Evolutionary conservation across 2,888 invertebrate species (phyloP).

Genomic region (Clitarchus hookeri): DNA sequence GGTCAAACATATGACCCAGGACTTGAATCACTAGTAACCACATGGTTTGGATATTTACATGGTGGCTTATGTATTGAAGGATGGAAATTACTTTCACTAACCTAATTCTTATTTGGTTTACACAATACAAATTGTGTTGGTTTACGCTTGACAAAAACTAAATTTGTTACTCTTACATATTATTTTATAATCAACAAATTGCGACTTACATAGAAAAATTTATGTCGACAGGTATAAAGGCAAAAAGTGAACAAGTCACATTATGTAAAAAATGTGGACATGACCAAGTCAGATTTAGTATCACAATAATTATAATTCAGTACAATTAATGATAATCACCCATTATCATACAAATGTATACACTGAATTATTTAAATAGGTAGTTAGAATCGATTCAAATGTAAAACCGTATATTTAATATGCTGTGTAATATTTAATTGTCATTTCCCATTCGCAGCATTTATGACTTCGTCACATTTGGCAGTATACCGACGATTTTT

Average conservation of each 20-base stretch:
- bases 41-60: no score
- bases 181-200: neutral
- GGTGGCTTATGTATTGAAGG: no score
- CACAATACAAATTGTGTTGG: no score
- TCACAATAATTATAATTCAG: neutral
- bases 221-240: neutral
- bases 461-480: no score
- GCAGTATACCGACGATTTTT: neutral
- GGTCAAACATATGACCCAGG: no score
- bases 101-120: neutral
- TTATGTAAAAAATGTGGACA: neutral
- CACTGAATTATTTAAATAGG: no score
- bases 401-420: no score
- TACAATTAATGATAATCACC: neutral
- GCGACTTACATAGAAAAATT: neutral
- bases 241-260: neutral
- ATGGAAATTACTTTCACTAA: neutral
- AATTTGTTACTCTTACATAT: neutral
- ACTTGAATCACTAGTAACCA: no score
- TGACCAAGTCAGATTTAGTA: neutral
- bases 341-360: neutral
- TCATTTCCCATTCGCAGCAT: no score
- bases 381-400: no score
- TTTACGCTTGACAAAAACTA: no score
- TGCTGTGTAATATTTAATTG: no score